Percentiles rank a stretch among this genome's conserved stretches.
Evolutionary conservation across 2,797 vertebrate species (phyloP).

Genomic region (Numenius phaeopus): DNA sequence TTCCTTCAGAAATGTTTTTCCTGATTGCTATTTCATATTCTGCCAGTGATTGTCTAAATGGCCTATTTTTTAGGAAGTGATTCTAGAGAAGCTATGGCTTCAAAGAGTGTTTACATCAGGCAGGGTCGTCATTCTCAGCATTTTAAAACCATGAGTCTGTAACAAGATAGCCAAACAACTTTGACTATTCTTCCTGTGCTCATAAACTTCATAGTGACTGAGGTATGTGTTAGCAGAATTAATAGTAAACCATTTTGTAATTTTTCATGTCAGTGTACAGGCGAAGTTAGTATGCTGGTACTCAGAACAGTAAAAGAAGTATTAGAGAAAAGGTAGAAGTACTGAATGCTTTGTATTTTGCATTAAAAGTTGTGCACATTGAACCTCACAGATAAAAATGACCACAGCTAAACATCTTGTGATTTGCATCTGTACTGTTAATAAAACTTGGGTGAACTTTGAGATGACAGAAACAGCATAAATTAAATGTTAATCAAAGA

Average conservation of each 20-base stretch:
- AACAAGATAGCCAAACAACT: slow-evolving; percentile 44
- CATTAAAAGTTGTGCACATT: background rate
- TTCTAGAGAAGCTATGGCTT: slow-evolving; percentile 54
- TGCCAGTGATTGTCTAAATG: slow-evolving; percentile 75
- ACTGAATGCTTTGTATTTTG: background rate
- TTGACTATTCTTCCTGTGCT: background rate
- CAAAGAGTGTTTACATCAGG: slow-evolving; percentile 70
- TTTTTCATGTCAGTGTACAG: background rate
- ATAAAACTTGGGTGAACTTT: background rate
- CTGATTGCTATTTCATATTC: slow-evolving; percentile 69
- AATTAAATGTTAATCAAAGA: background rate
- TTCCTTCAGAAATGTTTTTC: slow-evolving; percentile 66
- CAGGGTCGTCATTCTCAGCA: background rate
- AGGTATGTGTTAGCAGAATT: background rate
- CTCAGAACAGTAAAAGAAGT: background rate
- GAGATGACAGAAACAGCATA: background rate
- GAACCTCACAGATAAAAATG: background rate
- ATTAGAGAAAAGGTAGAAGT: background rate
- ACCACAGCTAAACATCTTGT: background rate
- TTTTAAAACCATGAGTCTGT: background rate
- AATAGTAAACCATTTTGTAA: background rate
- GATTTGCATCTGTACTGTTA: background rate
- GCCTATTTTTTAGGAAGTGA: slow-evolving; percentile 59
- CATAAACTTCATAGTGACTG: background rate
- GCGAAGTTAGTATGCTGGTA: background rate